Conservation (phyloP, 2,888 invertebrate genomes). For the Agriotes lineatus region DNA sequence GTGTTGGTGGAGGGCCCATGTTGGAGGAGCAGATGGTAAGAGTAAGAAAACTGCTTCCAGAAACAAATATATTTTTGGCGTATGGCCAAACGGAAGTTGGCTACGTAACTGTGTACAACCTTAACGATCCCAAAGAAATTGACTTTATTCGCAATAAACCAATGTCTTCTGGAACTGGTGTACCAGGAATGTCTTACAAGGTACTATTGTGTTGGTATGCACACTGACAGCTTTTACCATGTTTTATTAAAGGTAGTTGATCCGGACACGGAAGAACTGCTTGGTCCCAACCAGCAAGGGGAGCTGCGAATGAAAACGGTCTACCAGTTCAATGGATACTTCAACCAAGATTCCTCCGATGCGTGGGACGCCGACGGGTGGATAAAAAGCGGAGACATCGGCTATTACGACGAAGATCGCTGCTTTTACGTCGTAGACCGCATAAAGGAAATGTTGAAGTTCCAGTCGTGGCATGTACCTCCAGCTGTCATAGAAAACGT, state of each 20-base stretch:
- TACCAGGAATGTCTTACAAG: no score
- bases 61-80: slow-evolving; percentile 54
- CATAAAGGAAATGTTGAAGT: slow-evolving; percentile 66
- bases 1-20: slow-evolving; percentile 56
- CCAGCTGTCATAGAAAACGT: slow-evolving; percentile 49
- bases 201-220: no score
- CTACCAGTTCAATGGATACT: slow-evolving; percentile 63
- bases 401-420: slow-evolving; percentile 67
- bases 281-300: slow-evolving; percentile 66
- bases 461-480: slow-evolving; percentile 45
- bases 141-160: neutral
- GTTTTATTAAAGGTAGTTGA: slow-evolving; percentile 65
- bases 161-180: neutral
- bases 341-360: slow-evolving; percentile 64
- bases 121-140: slow-evolving; percentile 39
- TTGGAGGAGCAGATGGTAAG: slow-evolving; percentile 49
- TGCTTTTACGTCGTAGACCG: slow-evolving; percentile 68
- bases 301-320: slow-evolving; percentile 68
- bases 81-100: slow-evolving; percentile 60
- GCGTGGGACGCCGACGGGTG: slow-evolving; percentile 64
- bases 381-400: slow-evolving; percentile 69
- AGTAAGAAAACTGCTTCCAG: slow-evolving; percentile 58
- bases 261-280: slow-evolving; percentile 63
- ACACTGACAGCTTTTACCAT: no score
- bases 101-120: slow-evolving; percentile 53